Evolutionary conservation across 2,113 vertebrate species (phyloP).

Genomic region (Heloderma charlesbogerti): DNA sequence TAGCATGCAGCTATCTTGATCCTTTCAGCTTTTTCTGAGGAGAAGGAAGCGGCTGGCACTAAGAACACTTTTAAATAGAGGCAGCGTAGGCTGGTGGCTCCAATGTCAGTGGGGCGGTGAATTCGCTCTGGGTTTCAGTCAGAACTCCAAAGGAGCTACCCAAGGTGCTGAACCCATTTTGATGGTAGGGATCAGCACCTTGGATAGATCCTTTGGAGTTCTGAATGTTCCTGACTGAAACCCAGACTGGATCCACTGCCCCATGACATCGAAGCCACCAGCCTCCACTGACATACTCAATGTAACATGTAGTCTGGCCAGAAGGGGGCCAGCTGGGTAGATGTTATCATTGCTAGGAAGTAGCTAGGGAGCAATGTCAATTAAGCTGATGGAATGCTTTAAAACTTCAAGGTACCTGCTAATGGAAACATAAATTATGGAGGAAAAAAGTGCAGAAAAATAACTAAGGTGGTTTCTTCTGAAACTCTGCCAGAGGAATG

Average conservation of each 20-base stretch:
- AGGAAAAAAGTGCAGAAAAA: not conserved
- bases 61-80: not conserved
- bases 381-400: not conserved
- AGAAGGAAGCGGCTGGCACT: not conserved
- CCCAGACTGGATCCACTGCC: no score
- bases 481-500: not conserved
- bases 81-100: no score
- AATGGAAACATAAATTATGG: slow-evolving; percentile 13
- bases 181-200: no score
- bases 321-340: not conserved
- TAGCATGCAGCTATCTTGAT: not conserved
- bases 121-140: no score
- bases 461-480: not conserved
- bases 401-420: not conserved
- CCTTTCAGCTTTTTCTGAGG: not conserved
- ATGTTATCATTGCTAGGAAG: not conserved
- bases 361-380: not conserved
- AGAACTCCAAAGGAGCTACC: no score
- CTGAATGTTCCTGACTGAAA: no score
- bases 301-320: not conserved
- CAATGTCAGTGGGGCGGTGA: no score
- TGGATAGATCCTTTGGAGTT: no score
- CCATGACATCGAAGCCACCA: no score
- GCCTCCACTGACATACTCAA: no score
- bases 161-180: no score